A percentile compares a stretch with the other conserved stretches of the same genome.
Conservation (phyloP, 1,140 invertebrate genomes). For the Aphelenchoides avenae region DNA sequence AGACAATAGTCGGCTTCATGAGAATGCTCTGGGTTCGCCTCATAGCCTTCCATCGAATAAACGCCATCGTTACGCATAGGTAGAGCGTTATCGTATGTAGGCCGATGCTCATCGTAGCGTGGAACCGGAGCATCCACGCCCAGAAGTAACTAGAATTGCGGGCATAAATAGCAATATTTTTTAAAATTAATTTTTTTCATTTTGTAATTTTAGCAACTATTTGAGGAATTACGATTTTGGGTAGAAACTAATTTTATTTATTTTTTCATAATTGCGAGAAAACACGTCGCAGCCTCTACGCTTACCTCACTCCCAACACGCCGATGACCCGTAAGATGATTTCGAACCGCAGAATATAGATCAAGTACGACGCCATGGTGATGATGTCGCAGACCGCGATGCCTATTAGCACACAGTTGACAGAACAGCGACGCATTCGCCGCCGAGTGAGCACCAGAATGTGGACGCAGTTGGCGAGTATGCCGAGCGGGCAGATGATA, state of each 20-base stretch:
- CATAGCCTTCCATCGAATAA: conserved; percentile 53
- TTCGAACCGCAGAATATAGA: conserved; percentile 51
- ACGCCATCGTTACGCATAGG: conserved; percentile 42
- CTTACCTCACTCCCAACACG: too few relatives aligned
- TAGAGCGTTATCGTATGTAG: conserved; percentile 49
- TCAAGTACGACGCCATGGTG: conserved; percentile 44
- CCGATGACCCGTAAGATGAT: conserved; percentile 22
- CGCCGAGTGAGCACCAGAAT: conserved; percentile 46
- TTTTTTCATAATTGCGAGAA: too few relatives aligned
- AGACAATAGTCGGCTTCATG: conserved; percentile 40
- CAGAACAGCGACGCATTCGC: conserved; percentile 45
- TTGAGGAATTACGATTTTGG: too few relatives aligned
- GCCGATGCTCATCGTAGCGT: conserved; percentile 43
- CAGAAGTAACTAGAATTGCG: conserved; percentile 50
- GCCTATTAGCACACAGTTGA: conserved; percentile 43
- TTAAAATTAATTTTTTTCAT: conserved; percentile 1
- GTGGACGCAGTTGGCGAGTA: conserved; percentile 46
- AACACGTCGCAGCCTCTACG: too few relatives aligned
- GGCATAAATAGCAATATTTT: too few relatives aligned
- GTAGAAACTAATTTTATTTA: too few relatives aligned
- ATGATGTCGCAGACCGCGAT: conserved; percentile 48
- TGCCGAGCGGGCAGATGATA: conserved; percentile 43
- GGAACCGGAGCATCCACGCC: conserved; percentile 41
- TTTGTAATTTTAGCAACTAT: too few relatives aligned
- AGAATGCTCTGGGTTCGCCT: conserved; percentile 39